Base-by-base conservation (phyloP, 2,797 vertebrate species). In the Coranthus polyacanthus region DNA sequence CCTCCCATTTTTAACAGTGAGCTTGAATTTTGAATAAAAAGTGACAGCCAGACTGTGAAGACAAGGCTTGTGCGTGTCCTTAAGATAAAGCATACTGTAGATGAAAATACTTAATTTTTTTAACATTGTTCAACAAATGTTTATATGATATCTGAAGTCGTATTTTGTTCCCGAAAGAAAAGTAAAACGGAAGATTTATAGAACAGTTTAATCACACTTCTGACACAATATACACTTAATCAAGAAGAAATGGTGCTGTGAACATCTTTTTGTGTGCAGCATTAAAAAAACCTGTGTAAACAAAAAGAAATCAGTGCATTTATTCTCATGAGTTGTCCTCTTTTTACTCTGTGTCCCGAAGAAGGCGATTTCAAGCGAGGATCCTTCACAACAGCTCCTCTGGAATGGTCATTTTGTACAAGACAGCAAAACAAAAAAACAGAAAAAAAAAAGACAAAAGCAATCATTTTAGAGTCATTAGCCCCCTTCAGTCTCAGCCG, bases 331-430 rank as follows among this genome's bases (percentile, higher is more conserved):
- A 75, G 43, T 60, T 63, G 36, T 75, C 36, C 2, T 55, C 57
- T 68, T 66, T 71, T 60, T 86, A 69, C 67, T 77, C 67, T 73
- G 75, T 85, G 69, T 78, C 65, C 75, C 50, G 29, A 63, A 68
- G 45, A 86, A 81, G 78, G 82, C 55, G 32, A 39, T 53, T 68
- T 52, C 13, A 37, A 64, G 41, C 1, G 21, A 68, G 50, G 70
- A 54, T 63, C 44, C 39, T 45, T 54, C 42, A 42, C 18, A 50
- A 32, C 16, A n/a, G 56, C 52, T 82, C 63, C 65, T 70, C 79
- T 75, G 73, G 75, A 86, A 85, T 74, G 79, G 16, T 84, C 49
- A 44, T 64, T 72, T 87, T 75, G 56, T 78, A 83, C 67, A 84
- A 75, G 73, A 81, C 55, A 37, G 64, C 63, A 42, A 79, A 71